Conservation (phyloP, 2,888 invertebrate genomes). For the Scaptomyza caliginosa region DNA sequence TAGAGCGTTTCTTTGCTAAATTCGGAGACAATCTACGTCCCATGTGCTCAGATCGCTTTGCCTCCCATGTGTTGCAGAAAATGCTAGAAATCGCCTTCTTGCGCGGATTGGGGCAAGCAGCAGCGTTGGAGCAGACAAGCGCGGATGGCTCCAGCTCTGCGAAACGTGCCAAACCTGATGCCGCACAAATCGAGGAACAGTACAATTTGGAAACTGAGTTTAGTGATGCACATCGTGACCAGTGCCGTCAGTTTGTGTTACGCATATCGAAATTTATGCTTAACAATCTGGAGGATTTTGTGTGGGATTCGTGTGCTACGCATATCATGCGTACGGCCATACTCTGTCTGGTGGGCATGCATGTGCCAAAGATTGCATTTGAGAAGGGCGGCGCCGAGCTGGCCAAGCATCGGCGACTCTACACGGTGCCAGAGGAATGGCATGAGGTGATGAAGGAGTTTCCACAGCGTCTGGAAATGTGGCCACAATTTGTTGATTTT, state of each 20-base stretch:
- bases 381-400: conserved; percentile 81
- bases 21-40: conserved; percentile 88
- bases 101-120: conserved; percentile 70
- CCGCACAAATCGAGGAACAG: conserved; percentile 70
- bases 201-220: conserved; percentile 83
- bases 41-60: conserved; percentile 90
- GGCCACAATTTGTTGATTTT: conserved; percentile 92
- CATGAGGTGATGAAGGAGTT: conserved; percentile 87
- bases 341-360: conserved; percentile 89
- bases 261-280: conserved; percentile 90
- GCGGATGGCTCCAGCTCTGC: conserved; percentile 40
- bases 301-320: conserved; percentile 91
- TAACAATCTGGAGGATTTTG: conserved; percentile 94
- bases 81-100: conserved; percentile 84
- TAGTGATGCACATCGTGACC: conserved; percentile 84
- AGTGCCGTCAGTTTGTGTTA: conserved; percentile 87
- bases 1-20: conserved; percentile 87
- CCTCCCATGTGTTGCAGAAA: conserved; percentile 91
- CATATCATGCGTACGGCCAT: conserved; percentile 90
- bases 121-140: conserved; percentile 54
- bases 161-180: conserved; percentile 75
- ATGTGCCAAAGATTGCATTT: conserved; percentile 85
- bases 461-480: conserved; percentile 87
- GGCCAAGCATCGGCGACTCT: conserved; percentile 76
- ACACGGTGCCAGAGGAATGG: conserved; percentile 86